These are phyloP conservation scores for Semaprochilodus insignis DNA, from an alignment of 2,797 vertebrate species.

Conservation along the genomic window DNA sequence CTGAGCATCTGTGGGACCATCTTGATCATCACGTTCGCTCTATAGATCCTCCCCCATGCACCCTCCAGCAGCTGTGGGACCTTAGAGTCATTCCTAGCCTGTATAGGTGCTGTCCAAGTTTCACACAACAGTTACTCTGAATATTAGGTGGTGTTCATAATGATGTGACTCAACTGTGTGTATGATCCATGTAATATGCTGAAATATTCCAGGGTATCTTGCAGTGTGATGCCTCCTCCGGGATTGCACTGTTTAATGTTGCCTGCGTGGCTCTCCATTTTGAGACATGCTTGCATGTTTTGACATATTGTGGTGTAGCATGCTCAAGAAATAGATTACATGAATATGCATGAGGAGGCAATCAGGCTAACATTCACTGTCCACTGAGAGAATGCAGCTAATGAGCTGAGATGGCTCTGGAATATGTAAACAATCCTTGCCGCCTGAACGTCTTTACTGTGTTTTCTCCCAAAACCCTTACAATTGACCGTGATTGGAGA, in stretches of 20 bases:
- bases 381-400: conserved; percentile 56
- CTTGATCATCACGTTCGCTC: no score
- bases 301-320: conserved; percentile 51
- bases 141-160: no score
- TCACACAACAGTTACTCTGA: no score
- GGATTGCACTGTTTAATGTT: conserved; percentile 26
- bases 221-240: neutral
- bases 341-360: conserved; percentile 61
- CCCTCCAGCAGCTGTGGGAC: no score
- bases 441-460: conserved; percentile 35
- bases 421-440: conserved; percentile 44
- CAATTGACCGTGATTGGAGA: conserved; percentile 30
- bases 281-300: conserved; percentile 33
- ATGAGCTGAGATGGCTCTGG: conserved; percentile 54
- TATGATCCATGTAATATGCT: neutral
- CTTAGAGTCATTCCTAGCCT: no score
- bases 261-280: conserved; percentile 21
- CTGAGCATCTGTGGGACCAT: no score
- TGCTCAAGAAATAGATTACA: conserved; percentile 47
- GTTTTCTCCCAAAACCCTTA: conserved; percentile 37
- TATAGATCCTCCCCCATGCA: no score
- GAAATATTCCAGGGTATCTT: neutral
- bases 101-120: no score
- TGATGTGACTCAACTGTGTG: no score
- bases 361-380: conserved; percentile 54